Evolutionary conservation across 2,797 vertebrate species (phyloP).

Genomic region (Euphonia xanthogaster): DNA sequence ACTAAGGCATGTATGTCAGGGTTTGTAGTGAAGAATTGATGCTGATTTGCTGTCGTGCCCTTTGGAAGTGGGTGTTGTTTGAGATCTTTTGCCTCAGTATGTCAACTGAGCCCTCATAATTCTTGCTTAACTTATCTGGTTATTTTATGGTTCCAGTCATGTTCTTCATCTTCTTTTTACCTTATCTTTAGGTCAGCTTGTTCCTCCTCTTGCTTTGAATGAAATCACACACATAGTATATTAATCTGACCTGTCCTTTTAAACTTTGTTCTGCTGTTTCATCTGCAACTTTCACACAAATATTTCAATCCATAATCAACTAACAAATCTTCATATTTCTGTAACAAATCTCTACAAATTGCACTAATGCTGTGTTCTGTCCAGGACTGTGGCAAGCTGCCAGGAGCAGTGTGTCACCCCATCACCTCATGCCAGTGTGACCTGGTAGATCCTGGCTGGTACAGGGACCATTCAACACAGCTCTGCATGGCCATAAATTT

Average conservation of each 20-base stretch:
- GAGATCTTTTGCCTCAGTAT: not conserved
- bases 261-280: not conserved
- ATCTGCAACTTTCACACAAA: not conserved
- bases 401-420: not conserved
- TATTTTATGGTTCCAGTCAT: not conserved
- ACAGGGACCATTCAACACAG: not conserved
- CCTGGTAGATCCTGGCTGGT: not conserved
- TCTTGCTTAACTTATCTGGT: not conserved
- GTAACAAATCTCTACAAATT: not conserved
- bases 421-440: fast-evolving
- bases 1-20: not conserved
- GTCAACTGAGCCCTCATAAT: not conserved
- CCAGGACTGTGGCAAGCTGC: not conserved
- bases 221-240: not conserved
- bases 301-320: not conserved
- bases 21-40: not conserved
- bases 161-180: not conserved
- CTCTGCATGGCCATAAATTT: not conserved
- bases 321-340: not conserved
- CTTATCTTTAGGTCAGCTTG: not conserved
- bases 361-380: not conserved
- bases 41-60: fast-evolving
- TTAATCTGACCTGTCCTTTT: not conserved
- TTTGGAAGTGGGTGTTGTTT: not conserved
- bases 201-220: conserved; percentile 5